Percentiles rank a stretch among this genome's conserved stretches.
Evolutionary conservation across 2,888 invertebrate genomes (phyloP).

Genomic region (Amiota communis): DNA sequence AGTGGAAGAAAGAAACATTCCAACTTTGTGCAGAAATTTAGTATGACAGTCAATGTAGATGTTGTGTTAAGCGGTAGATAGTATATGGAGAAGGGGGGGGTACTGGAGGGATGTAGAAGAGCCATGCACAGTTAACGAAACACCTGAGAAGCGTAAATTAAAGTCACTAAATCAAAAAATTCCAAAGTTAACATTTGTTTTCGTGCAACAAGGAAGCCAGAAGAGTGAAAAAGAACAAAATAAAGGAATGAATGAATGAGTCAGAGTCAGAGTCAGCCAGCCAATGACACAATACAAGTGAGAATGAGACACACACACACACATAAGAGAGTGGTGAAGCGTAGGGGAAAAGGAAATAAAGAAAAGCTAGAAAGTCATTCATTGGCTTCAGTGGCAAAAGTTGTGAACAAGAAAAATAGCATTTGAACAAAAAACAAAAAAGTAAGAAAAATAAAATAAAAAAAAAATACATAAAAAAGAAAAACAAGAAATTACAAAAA

Average conservation of each 20-base stretch:
- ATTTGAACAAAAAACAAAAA: background rate
- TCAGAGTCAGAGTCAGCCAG: too few relatives aligned
- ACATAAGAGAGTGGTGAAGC: too few relatives aligned
- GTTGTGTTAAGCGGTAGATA: constrained; percentile 23
- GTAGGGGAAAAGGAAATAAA: background rate
- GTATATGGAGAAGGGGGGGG: background rate
- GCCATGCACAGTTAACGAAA: constrained; percentile 56
- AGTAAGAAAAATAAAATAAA: constrained; percentile 1
- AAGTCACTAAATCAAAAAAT: constrained; percentile 68
- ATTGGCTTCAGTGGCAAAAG: constrained; percentile 26
- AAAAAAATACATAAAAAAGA: background rate
- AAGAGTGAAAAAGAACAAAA: constrained; percentile 41
- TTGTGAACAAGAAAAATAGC: constrained; percentile 25
- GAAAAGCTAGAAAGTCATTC: constrained; percentile 16
- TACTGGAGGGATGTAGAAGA: background rate
- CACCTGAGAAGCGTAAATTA: constrained; percentile 68
- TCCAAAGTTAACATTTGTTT: constrained; percentile 66
- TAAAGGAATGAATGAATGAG: constrained; percentile 23
- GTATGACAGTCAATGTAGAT: constrained; percentile 9
- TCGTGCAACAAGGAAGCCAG: constrained; percentile 38
- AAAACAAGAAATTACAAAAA: background rate
- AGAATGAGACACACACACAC: constrained; percentile 29
- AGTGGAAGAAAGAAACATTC: too few relatives aligned
- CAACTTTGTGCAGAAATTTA: constrained; percentile 22
- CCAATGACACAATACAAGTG: constrained; percentile 30